Evolutionary conservation across 64 coral and sea anemone species (phyloP).

Genomic region (Catalaphyllia jardinei): DNA sequence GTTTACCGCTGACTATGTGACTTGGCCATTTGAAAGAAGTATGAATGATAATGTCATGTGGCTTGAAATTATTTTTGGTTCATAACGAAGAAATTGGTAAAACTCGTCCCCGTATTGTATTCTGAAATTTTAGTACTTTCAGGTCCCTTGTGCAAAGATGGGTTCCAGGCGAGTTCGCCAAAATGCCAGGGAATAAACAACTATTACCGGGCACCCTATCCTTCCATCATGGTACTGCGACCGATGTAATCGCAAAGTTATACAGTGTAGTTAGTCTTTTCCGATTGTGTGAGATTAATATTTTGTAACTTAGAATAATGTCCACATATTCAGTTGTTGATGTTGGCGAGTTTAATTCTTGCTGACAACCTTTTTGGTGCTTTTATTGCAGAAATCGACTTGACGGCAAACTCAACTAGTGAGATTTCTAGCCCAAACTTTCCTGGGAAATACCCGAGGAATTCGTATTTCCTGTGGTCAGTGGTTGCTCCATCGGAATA

Average conservation of each 20-base stretch:
- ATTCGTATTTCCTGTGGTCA: conserved; percentile 24
- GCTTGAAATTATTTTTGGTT: too few relatives aligned
- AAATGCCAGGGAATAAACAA: too few relatives aligned
- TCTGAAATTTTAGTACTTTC: too few relatives aligned
- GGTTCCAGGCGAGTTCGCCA: too few relatives aligned
- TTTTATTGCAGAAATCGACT: conserved; percentile 17
- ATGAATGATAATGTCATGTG: not conserved
- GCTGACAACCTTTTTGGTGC: not conserved
- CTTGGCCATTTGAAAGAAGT: conserved; percentile 19
- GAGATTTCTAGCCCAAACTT: conserved; percentile 4
- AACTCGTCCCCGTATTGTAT: too few relatives aligned
- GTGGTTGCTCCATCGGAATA: conserved; percentile 22
- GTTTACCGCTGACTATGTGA: conserved; percentile 12
- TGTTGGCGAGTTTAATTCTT: not conserved
- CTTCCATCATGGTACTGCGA: too few relatives aligned
- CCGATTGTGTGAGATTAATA: not conserved
- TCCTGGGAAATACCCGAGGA: conserved; percentile 29
- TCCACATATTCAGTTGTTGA: not conserved
- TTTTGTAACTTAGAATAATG: not conserved
- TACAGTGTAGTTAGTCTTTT: too few relatives aligned
- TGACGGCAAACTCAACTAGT: not conserved
- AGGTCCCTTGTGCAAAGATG: too few relatives aligned
- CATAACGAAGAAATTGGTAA: not conserved
- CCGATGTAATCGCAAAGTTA: too few relatives aligned
- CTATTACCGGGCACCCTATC: too few relatives aligned